A percentile compares a stretch with the other conserved stretches of the same genome.
phyloP scores from a whole-genome alignment of 2,888 invertebrate species.

The Erannis defoliaria region DNA sequence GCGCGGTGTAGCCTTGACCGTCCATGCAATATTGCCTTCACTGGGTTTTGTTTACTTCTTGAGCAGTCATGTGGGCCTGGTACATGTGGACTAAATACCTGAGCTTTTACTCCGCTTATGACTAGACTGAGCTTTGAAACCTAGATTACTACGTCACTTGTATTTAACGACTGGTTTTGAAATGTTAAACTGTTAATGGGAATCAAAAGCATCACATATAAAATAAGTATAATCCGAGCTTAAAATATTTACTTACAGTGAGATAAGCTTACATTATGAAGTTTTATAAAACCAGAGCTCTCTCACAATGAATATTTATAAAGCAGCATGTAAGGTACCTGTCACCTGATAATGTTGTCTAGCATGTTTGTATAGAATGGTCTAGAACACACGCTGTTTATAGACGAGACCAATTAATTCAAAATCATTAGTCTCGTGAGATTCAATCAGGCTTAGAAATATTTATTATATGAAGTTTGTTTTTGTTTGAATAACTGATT shows the following conservation, averaged over 20 bases:
- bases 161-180: too few relatives aligned
- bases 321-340: neutral
- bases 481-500: constrained; percentile 14
- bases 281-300: neutral
- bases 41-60: constrained; percentile 54
- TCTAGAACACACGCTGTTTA: constrained; percentile 21
- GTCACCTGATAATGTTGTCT: constrained; percentile 7
- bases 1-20: constrained; percentile 61
- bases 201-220: too few relatives aligned
- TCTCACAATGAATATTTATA: constrained; percentile 6
- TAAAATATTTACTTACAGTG: neutral
- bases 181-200: too few relatives aligned
- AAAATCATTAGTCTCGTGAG: constrained; percentile 24
- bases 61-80: constrained; percentile 56
- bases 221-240: too few relatives aligned
- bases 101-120: constrained; percentile 46
- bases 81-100: constrained; percentile 51
- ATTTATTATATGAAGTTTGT: constrained; percentile 13
- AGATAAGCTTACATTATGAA: neutral
- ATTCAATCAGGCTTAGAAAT: constrained; percentile 13
- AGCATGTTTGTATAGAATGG: constrained; percentile 19
- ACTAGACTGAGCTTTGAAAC: constrained; percentile 24
- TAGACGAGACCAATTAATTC: constrained; percentile 9
- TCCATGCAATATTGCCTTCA: constrained; percentile 55
- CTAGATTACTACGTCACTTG: constrained; percentile 14